These are phyloP conservation scores for Leucoraja erinaceus DNA, from an alignment of 2,113 vertebrate genomes.

Conservation along the genomic window DNA sequence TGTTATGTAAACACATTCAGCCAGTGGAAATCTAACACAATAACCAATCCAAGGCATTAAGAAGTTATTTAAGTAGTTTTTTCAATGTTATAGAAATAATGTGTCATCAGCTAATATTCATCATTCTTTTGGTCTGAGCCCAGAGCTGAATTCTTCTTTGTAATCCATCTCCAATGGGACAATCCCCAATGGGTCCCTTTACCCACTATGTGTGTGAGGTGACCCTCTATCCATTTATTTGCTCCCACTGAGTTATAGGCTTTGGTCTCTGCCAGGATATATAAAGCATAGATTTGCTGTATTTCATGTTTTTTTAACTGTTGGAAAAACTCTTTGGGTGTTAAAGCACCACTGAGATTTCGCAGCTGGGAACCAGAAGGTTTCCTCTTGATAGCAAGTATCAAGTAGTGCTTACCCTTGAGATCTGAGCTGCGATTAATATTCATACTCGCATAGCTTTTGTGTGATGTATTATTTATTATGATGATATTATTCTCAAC, in stretches of 20 bases:
- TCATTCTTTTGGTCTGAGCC: background rate
- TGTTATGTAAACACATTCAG: background rate
- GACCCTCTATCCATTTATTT: background rate
- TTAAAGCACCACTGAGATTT: background rate
- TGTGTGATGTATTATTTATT: background rate
- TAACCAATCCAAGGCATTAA: background rate
- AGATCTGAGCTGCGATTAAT: background rate
- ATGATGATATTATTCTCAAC: background rate
- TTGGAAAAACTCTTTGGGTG: background rate
- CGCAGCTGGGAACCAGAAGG: background rate
- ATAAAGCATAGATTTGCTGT: background rate
- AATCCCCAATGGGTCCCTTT: background rate
- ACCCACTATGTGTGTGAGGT: background rate
- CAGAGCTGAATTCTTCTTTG: background rate
- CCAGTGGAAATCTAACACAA: background rate
- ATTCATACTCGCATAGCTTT: background rate
- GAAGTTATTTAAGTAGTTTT: background rate
- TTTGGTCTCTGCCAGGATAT: background rate
- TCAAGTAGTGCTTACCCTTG: background rate
- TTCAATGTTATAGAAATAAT: background rate
- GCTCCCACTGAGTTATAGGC: background rate
- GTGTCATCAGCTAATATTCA: background rate
- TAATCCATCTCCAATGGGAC: background rate
- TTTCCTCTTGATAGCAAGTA: background rate
- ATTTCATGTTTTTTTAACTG: background rate